These are phyloP conservation scores for Eidolon helvum DNA, from an alignment of 2,113 vertebrate species.

Conservation along the genomic window DNA sequence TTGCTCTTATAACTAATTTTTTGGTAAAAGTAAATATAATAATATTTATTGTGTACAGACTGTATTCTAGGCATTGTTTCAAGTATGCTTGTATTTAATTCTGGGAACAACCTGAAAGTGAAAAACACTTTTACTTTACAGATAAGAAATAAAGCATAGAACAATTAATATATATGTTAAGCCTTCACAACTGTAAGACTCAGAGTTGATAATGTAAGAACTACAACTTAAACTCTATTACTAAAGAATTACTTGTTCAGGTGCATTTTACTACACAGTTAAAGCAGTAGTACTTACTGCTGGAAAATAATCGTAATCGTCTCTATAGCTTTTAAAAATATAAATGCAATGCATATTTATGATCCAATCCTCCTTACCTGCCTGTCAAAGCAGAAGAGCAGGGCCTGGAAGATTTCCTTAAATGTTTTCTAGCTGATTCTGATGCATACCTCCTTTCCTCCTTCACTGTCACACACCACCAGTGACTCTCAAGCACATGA, in stretches of 20 bases:
- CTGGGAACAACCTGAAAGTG: background rate
- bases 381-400: background rate
- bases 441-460: background rate
- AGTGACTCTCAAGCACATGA: background rate
- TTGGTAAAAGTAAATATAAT: background rate
- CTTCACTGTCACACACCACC: background rate
- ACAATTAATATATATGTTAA: background rate
- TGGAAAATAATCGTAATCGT: background rate
- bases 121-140: background rate
- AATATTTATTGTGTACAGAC: background rate
- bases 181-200: background rate
- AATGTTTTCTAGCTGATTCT: background rate
- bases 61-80: background rate
- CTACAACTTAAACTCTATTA: background rate
- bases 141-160: background rate
- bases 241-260: background rate
- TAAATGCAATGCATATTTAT: background rate
- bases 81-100: background rate
- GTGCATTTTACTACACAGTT: background rate
- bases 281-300: background rate
- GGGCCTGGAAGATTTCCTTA: background rate
- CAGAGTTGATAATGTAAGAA: background rate
- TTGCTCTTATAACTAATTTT: background rate
- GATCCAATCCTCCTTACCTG: background rate
- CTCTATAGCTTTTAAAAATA: background rate